Conservation (phyloP, 2,113 vertebrate genomes). For the Mungos mungo region DNA sequence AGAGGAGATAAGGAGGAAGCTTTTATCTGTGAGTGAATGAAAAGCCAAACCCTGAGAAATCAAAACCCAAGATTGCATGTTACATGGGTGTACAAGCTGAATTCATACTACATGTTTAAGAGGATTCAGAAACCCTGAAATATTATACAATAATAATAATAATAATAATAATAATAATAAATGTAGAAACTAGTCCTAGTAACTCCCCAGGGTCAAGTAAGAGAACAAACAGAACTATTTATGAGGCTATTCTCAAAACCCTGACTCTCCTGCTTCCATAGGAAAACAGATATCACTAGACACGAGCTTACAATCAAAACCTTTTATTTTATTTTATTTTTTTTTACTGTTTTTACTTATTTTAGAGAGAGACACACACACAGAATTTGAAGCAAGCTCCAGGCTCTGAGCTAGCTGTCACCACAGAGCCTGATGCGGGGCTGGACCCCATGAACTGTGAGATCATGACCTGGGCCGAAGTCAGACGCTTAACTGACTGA, state of each 20-base stretch:
- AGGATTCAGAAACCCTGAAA: background rate
- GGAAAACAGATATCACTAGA: background rate
- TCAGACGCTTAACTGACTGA: too few species aligned
- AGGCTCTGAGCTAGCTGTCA: too few species aligned
- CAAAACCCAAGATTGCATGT: background rate
- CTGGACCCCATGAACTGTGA: too few species aligned
- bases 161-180: background rate
- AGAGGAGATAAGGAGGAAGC: background rate
- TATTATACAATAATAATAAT: background rate
- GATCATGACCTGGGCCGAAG: too few species aligned
- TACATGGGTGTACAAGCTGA: background rate
- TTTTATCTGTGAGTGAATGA: background rate
- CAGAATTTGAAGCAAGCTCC: too few species aligned
- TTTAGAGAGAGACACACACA: too few species aligned
- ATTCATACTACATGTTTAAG: background rate
- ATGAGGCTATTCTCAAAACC: background rate
- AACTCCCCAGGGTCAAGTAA: background rate
- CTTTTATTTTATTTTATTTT: too few species aligned
- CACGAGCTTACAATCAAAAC: background rate
- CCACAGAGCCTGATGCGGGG: too few species aligned
- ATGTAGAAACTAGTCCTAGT: background rate
- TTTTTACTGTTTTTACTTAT: too few species aligned
- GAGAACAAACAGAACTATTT: background rate
- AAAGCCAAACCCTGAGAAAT: constrained; percentile 12
- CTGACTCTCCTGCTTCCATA: background rate